Conservation (phyloP, 2,888 invertebrate genomes). For the Thalpophila matura region DNA sequence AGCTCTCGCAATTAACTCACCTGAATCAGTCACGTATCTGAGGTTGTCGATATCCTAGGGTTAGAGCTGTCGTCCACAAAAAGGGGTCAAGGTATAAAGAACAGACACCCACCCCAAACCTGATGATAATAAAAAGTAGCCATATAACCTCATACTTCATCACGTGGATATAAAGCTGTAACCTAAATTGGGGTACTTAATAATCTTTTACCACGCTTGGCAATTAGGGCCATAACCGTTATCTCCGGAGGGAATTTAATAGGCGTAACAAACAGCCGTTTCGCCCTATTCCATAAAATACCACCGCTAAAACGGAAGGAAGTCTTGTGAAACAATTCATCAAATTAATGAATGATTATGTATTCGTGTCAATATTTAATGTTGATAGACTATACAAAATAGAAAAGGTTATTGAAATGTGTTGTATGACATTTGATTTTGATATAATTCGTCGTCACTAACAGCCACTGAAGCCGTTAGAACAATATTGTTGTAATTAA, state of each 20-base stretch:
- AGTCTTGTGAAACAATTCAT: neutral
- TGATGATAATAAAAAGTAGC: neutral
- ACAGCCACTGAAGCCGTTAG: too few species aligned
- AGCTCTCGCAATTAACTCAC: too few species aligned
- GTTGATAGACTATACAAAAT: too few species aligned
- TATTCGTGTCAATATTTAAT: too few species aligned
- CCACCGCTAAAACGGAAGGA: neutral
- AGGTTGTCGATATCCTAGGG: too few species aligned
- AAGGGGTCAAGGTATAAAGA: too few species aligned
- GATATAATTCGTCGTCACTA: too few species aligned
- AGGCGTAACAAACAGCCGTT: neutral
- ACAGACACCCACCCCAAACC: neutral
- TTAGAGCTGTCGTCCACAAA: too few species aligned
- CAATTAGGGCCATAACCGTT: slow-evolving; percentile 17
- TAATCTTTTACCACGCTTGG: slow-evolving; percentile 10
- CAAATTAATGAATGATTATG: neutral
- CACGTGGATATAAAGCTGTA: neutral
- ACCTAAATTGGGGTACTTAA: slow-evolving; percentile 22
- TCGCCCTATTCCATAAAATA: slow-evolving; percentile 8
- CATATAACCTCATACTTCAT: neutral
- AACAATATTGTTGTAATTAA: slow-evolving; percentile 18
- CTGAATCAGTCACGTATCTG: too few species aligned
- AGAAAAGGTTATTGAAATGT: too few species aligned
- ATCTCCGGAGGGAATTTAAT: slow-evolving; percentile 4
- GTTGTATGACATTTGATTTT: too few species aligned